Base-by-base conservation (phyloP, 2,797 vertebrate genomes). In the Thaleichthys pacificus region DNA sequence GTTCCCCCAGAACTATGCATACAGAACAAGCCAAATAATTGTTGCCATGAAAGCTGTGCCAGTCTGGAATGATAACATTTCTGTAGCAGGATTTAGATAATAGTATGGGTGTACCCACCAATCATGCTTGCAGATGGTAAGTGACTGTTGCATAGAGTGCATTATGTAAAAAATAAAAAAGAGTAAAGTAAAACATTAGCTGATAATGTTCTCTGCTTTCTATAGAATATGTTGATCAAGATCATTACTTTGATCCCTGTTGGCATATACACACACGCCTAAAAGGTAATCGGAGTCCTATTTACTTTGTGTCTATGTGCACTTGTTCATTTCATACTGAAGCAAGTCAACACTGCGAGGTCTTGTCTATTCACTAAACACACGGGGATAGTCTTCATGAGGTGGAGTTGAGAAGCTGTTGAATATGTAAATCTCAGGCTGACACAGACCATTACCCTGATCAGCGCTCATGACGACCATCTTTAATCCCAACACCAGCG, bases 401-500 rank as follows among this genome's bases (percentile, higher is more conserved):
- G 79, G 81, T 86, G 85, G 72, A 82, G 80, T 68, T 81, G 85
- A 87, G 82, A 88, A 81, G 77, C 82, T 86, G 80, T 76, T 78
- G 85, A 86, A 81, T 83, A 83, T 84, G 82, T 72, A 82, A 88
- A 91, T 86, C 77, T 87, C 81, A 69, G 76, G 85, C 84, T 86
- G 86, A 85, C 85, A 85, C 76, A 85, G 89, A 82, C 83, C 87
- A 90, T 89, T 89, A 91, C 84, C 83, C 80, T 80, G 86, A 89
- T 91, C 89, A 85, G 84, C 81, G 82, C 83, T 89, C 73, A 62
- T 88, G 88, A 90, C 89, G 84, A 79, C 80, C 84, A 60, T 87
- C 80, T 88, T 87, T 87, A 89, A 90, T 89, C 80, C 81, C 84
- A 82, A 84, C 86, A 87, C 86, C 80, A 60, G 84, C 82, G 84